phyloP scores from a whole-genome alignment of 2,888 invertebrate genomes.

The Hemaris fuciformis region DNA sequence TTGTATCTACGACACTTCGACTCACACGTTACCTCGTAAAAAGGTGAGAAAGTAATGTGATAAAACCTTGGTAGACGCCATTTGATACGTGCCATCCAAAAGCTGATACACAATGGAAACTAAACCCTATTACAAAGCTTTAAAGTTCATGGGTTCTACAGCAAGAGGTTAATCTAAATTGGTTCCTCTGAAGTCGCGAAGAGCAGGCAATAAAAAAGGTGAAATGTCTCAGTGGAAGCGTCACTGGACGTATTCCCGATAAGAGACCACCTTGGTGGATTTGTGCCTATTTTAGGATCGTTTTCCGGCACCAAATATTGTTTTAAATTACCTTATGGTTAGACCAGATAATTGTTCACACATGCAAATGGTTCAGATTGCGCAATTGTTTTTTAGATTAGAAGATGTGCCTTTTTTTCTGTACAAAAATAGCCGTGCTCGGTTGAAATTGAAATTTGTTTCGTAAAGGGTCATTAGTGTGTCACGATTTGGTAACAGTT shows the following conservation, averaged over 20 bases:
- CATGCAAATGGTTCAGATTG: constrained; percentile 1
- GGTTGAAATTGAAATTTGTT: not conserved
- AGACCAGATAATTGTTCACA: constrained; percentile 4
- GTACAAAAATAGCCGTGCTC: not conserved
- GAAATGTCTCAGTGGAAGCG: constrained; percentile 79
- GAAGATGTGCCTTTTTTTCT: not conserved
- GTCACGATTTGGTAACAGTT: not conserved
- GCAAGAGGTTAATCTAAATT: constrained; percentile 13
- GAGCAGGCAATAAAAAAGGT: constrained; percentile 79
- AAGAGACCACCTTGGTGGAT: constrained; percentile 76
- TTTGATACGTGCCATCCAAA: constrained; percentile 8
- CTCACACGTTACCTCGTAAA: constrained; percentile 78
- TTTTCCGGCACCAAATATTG: constrained; percentile 68
- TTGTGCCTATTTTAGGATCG: constrained; percentile 63
- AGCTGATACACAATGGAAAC: constrained; percentile 18
- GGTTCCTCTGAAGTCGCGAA: constrained; percentile 69
- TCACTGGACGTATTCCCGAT: constrained; percentile 69
- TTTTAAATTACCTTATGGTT: constrained; percentile 1
- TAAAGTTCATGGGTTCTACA: constrained; percentile 15
- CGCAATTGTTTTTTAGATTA: not conserved
- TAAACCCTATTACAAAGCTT: constrained; percentile 24
- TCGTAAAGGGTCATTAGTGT: not conserved
- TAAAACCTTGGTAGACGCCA: constrained; percentile 65
- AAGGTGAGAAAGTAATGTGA: constrained; percentile 80
- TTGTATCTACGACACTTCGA: constrained; percentile 79